phyloP scores from a whole-genome alignment of 2,113 vertebrate genomes.

The Cettia cetti region DNA sequence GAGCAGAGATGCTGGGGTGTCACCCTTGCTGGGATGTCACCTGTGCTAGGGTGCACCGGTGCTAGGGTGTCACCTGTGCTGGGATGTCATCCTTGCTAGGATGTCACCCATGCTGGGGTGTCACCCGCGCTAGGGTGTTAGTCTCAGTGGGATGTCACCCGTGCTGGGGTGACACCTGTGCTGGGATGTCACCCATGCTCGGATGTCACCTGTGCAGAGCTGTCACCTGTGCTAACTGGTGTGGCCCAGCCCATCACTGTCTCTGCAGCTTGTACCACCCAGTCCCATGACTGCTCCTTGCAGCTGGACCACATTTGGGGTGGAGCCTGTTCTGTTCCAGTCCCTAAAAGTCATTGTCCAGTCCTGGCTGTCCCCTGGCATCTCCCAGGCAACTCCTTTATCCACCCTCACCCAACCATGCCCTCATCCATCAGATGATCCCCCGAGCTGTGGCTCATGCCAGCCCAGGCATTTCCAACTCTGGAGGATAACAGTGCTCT shows the following conservation, averaged over 20 bases:
- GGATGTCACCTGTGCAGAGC: rapidly evolving
- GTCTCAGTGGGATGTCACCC: rapidly evolving
- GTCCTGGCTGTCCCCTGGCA: not conserved
- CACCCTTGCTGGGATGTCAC: not conserved
- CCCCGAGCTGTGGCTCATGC: rapidly evolving
- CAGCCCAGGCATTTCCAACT: not conserved
- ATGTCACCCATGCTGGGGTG: rapidly evolving
- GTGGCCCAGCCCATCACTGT: not conserved
- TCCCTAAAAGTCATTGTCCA: not conserved
- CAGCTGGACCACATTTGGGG: not conserved
- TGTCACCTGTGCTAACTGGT: not conserved
- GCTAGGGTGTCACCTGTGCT: too few species aligned
- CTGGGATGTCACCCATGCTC: rapidly evolving
- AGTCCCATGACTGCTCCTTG: rapidly evolving
- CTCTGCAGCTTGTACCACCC: rapidly evolving
- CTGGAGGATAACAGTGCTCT: not conserved
- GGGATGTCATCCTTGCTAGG: rapidly evolving
- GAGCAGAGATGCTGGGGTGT: not conserved
- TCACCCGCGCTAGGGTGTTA: rapidly evolving
- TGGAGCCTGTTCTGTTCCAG: not conserved
- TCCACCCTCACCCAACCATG: rapidly evolving
- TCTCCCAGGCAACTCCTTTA: conserved; percentile 3
- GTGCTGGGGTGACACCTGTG: rapidly evolving
- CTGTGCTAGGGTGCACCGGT: rapidly evolving
- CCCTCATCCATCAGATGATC: not conserved